phyloP scores from a whole-genome alignment of 1,140 invertebrate species.

The Euura saliciscinereae region DNA sequence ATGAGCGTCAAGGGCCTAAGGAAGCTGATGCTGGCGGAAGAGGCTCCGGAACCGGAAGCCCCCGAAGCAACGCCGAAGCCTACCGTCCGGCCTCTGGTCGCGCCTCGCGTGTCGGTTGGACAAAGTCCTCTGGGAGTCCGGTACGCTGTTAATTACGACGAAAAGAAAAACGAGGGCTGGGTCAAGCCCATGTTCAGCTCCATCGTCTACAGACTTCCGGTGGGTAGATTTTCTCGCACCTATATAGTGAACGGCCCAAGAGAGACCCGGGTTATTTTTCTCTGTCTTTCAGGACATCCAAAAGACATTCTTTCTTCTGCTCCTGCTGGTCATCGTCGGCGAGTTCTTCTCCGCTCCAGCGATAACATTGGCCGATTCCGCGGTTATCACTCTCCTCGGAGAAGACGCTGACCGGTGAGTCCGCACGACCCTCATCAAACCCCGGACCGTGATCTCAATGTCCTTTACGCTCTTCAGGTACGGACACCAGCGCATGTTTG shows the following conservation, averaged over 20 bases:
- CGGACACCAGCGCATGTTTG: slow-evolving; percentile 97
- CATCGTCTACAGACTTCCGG: slow-evolving; percentile 81
- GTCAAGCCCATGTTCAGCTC: slow-evolving; percentile 92
- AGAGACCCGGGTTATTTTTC: background rate
- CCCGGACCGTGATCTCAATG: background rate
- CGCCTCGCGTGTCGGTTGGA: slow-evolving; percentile 57
- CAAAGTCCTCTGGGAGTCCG: slow-evolving; percentile 78
- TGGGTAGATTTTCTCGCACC: slow-evolving; percentile 38
- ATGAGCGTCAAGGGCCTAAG: slow-evolving; percentile 8
- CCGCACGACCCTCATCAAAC: background rate
- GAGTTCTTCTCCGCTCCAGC: slow-evolving; percentile 98
- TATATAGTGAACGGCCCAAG: slow-evolving; percentile 1
- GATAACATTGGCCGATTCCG: slow-evolving; percentile 95
- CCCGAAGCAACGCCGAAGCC: background rate
- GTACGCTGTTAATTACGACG: slow-evolving; percentile 84
- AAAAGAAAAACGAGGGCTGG: slow-evolving; percentile 74
- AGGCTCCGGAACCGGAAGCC: background rate
- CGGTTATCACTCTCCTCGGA: slow-evolving; percentile 88
- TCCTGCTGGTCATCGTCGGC: slow-evolving; percentile 92
- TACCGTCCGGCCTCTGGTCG: slow-evolving; percentile 27
- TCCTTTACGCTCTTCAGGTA: slow-evolving; percentile 64
- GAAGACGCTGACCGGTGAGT: slow-evolving; percentile 84
- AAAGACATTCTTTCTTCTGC: slow-evolving; percentile 93
- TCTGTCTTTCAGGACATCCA: slow-evolving; percentile 79
- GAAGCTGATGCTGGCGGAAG: slow-evolving; percentile 25